phyloP scores from a whole-genome alignment of 2,888 invertebrate genomes.

The Chironomus tentans region DNA sequence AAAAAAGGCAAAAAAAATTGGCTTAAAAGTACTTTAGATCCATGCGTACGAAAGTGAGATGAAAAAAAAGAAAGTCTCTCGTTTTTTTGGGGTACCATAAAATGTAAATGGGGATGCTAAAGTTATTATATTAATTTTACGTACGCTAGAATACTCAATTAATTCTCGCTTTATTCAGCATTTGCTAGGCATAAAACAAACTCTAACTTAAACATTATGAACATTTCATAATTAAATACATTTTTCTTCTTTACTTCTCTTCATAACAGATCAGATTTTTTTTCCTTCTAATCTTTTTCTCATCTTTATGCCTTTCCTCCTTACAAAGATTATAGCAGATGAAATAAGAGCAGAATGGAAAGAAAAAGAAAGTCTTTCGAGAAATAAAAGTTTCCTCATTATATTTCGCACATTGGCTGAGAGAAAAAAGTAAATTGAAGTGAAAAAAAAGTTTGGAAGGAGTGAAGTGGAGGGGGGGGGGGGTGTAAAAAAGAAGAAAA shows the following conservation, averaged over 20 bases:
- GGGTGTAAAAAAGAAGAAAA: background rate
- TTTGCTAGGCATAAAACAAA: background rate
- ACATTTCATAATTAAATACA: background rate
- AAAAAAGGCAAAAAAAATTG: background rate
- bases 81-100: background rate
- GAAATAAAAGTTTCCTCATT: slow-evolving; percentile 26
- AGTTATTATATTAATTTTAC: no score
- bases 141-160: background rate
- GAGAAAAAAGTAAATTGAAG: background rate
- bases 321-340: background rate
- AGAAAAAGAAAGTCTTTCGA: background rate
- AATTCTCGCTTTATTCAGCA: background rate
- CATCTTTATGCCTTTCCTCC: no score
- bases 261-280: background rate
- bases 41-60: background rate
- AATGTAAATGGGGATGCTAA: no score
- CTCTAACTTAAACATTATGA: background rate
- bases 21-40: background rate
- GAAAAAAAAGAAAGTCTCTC: background rate
- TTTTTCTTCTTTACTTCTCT: background rate
- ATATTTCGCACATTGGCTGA: background rate
- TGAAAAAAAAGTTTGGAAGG: background rate
- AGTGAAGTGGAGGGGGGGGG: background rate
- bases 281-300: no score
- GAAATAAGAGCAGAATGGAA: background rate